Base-by-base conservation (phyloP, 2,797 vertebrate species). In the Perodicticus potto region DNA sequence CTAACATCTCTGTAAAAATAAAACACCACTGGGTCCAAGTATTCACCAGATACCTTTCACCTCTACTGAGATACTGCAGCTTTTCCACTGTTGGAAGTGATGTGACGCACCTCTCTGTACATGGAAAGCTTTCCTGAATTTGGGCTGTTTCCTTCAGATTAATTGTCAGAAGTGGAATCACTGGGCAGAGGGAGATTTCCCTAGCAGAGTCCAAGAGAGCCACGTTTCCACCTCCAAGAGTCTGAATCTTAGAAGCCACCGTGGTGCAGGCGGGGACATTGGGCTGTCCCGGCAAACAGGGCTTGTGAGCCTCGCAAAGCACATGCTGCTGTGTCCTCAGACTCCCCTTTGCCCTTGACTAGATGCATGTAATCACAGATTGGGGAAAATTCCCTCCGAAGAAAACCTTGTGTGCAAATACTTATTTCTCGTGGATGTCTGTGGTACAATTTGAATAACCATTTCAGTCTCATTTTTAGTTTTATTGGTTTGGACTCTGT, bases 401-500 rank as follows among this genome's bases (percentile, higher is more conserved):
- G 73, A 95, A 94, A 77, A 85, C 10, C 16, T 78, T 45, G n/a
- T 77, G 9, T 78, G 10, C 32, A 74, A 82, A 74, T 65, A 70
- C 25, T 90, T 90, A 61, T 19, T 92, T 92, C 96, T 89, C 89
- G 20, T 22, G 8, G 4, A 63, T 59, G 43, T 2, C 10, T 97
- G 74, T 95, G 43, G 49, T 74, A 2, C 61, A 95, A 63, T 85
- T 92, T 84, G 94, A 94, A 91, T 84, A 74, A 59, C 86, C 14
- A 96, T 80, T 93, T 96, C 27, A 72, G 40, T 93, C 40, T 95
- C 43, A 78, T 63, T 93, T 96, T 93, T 72, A 70, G 20, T 96
- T 91, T 86, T 70, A 67, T 82, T 91, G 13, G 25, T 90, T 95
- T 85, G 19, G 70, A 72, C 12, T 87, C 63, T 84, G 9, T 77